Percentiles rank a stretch among this genome's conserved stretches.
phyloP scores from a whole-genome alignment of 2,113 vertebrate genomes.

The Danionella cerebrum region DNA sequence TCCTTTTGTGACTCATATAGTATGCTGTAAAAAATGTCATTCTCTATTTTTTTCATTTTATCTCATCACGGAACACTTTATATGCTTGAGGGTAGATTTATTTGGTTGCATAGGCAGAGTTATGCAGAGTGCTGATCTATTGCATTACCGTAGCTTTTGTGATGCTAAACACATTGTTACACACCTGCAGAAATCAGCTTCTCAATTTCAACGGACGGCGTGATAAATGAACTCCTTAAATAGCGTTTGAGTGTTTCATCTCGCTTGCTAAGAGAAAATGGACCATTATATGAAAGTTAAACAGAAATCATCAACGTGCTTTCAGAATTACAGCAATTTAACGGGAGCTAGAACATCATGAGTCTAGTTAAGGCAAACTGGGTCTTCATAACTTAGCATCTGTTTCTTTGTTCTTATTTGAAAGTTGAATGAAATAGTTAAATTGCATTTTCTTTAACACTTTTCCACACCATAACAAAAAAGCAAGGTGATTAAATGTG shows the following conservation, averaged over 20 bases:
- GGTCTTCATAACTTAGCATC: constrained; percentile 7
- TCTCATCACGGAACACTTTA: background rate
- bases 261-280: constrained; percentile 1
- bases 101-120: background rate
- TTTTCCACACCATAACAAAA: background rate
- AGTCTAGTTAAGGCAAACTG: background rate
- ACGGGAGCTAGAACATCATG: background rate
- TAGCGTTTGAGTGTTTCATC: constrained; percentile 4
- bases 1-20: too few species aligned
- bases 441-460: background rate
- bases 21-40: too few species aligned
- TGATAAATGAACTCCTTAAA: constrained; percentile 27
- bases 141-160: constrained; percentile 15
- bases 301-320: background rate
- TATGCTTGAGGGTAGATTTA: background rate
- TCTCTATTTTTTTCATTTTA: background rate
- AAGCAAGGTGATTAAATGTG: background rate
- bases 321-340: background rate
- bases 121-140: constrained; percentile 1
- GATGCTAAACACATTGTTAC: constrained; percentile 18
- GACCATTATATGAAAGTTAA: background rate
- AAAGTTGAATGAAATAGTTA: background rate
- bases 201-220: constrained; percentile 1
- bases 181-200: constrained; percentile 12
- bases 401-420: constrained; percentile 10